phyloP scores from a whole-genome alignment of 2,113 vertebrate species.

The Eonycteris spelaea region DNA sequence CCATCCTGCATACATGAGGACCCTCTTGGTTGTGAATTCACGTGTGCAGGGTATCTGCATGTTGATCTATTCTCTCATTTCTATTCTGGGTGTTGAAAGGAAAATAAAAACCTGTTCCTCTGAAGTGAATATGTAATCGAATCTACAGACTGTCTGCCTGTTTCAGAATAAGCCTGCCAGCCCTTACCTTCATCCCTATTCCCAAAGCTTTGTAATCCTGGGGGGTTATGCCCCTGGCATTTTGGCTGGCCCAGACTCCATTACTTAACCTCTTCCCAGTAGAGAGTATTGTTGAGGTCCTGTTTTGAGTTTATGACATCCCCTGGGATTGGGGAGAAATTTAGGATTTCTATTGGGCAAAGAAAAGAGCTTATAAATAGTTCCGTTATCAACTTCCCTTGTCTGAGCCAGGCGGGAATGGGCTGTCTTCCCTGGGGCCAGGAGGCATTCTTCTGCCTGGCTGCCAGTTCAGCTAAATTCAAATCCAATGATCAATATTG shows the following conservation, averaged over 20 bases:
- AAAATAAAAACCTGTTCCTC: neutral
- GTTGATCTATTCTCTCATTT: neutral
- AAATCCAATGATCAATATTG: neutral
- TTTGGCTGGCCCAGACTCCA: neutral
- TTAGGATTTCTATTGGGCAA: conserved; percentile 25
- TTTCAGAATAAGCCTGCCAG: neutral
- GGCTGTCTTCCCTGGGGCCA: neutral
- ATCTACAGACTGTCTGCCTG: neutral
- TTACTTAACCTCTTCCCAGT: neutral
- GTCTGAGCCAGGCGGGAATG: neutral
- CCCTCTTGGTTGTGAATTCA: neutral
- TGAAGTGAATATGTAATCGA: neutral
- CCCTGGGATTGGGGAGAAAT: neutral
- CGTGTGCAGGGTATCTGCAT: neutral
- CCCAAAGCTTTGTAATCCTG: neutral
- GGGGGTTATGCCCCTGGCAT: neutral
- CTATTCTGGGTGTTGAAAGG: neutral
- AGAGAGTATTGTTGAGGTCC: neutral
- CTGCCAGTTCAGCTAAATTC: neutral
- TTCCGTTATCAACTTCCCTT: conserved; percentile 20
- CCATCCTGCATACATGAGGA: neutral
- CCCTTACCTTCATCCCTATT: neutral
- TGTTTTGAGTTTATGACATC: neutral
- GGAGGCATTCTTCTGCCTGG: neutral
- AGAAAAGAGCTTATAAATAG: conserved; percentile 31